phyloP scores from a whole-genome alignment of 2,113 vertebrate species.

The Hemichromis elongatus region DNA sequence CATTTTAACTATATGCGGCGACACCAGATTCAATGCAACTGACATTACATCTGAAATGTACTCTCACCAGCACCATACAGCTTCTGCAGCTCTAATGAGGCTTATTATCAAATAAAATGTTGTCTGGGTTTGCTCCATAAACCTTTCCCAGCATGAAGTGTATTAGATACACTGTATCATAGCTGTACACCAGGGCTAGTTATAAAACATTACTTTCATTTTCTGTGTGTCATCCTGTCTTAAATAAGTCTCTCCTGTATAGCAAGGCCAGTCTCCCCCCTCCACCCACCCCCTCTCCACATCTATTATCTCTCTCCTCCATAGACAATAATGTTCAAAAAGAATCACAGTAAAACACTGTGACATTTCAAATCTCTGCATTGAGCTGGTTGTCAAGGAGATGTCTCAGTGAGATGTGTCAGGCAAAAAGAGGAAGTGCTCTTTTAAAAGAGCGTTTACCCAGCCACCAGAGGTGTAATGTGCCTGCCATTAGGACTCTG shows the following conservation, averaged over 20 bases:
- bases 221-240: neutral
- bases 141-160: neutral
- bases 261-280: conserved; percentile 1
- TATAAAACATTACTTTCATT: neutral
- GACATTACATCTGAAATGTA: conserved; percentile 34
- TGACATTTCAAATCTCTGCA: conserved; percentile 67
- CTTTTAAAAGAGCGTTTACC: conserved; percentile 55
- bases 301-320: conserved; percentile 41
- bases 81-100: conserved; percentile 29
- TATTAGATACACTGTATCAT: neutral
- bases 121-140: neutral
- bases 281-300: neutral
- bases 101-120: conserved; percentile 29
- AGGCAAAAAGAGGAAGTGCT: conserved; percentile 36
- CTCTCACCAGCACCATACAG: conserved; percentile 17
- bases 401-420: conserved; percentile 59
- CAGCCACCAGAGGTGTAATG: conserved; percentile 47
- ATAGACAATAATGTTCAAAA: conserved; percentile 47
- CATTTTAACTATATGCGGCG: conserved; percentile 29
- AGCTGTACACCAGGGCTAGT: neutral
- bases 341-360: conserved; percentile 59
- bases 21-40: conserved; percentile 25
- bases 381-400: conserved; percentile 66
- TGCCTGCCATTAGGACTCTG: conserved; percentile 51
- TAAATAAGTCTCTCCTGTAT: neutral